Conservation (phyloP, 2,888 invertebrate species). For the Andrena camellia region DNA sequence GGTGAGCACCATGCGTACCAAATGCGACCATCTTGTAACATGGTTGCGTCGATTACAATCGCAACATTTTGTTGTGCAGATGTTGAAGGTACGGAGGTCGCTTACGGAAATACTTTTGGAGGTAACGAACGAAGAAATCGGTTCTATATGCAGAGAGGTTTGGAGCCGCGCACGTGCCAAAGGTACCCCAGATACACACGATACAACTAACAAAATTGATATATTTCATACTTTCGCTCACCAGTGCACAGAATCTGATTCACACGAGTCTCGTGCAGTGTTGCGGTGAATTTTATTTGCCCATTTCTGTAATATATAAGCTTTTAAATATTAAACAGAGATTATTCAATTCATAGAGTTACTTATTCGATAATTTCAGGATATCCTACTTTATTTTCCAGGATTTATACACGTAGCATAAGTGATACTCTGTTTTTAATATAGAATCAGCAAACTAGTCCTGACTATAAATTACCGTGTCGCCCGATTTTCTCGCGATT, state of each 20-base stretch:
- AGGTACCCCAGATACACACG: constrained; percentile 89
- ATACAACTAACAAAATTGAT: constrained; percentile 74
- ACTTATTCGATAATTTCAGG: constrained; percentile 81
- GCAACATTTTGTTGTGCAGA: constrained; percentile 86
- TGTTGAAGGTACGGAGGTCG: constrained; percentile 94
- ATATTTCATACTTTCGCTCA: constrained; percentile 75
- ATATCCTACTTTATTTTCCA: constrained; percentile 79
- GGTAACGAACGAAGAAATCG: constrained; percentile 96
- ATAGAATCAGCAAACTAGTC: constrained; percentile 3
- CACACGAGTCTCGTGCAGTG: constrained; percentile 63
- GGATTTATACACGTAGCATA: constrained; percentile 67
- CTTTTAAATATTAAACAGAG: constrained; percentile 79
- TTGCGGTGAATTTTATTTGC: constrained; percentile 74
- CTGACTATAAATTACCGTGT: background rate
- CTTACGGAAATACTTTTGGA: constrained; percentile 97
- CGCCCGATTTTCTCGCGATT: background rate
- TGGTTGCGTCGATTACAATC: background rate
- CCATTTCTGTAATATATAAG: constrained; percentile 71
- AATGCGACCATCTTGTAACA: too few relatives aligned
- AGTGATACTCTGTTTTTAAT: constrained; percentile 34
- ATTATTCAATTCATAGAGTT: constrained; percentile 80
- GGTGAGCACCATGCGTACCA: constrained; percentile 84
- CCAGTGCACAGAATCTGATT: constrained; percentile 67
- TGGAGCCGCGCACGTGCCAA: constrained; percentile 91
- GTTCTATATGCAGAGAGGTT: constrained; percentile 93